These are phyloP conservation scores for Limnodromus scolopaceus DNA, from an alignment of 2,797 vertebrate genomes.

Conservation along the genomic window DNA sequence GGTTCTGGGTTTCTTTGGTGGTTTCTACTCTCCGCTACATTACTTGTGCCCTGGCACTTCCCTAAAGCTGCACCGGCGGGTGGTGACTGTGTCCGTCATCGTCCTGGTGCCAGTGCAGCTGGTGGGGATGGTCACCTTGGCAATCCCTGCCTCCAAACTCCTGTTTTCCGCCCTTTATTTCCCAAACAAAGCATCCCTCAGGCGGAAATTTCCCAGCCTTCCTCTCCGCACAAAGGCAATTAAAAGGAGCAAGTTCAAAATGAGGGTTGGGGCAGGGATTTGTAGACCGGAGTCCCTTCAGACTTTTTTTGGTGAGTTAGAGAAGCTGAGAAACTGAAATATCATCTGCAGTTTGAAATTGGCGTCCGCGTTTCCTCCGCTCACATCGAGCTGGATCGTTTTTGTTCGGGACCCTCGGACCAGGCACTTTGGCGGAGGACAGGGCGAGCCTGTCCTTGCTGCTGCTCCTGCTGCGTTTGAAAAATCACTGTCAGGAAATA, in stretches of 20 bases:
- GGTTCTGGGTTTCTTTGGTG: neutral
- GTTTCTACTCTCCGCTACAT: neutral
- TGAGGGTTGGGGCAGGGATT: conserved; percentile 21
- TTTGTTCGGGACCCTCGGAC: neutral
- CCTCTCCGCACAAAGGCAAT: conserved; percentile 36
- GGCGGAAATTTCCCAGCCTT: neutral
- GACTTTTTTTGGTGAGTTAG: neutral
- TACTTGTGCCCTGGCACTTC: neutral
- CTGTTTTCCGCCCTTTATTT: neutral
- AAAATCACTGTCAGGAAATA: conserved; percentile 21
- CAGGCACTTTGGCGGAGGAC: neutral
- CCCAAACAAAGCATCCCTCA: neutral
- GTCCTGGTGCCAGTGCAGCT: neutral
- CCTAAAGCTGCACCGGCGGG: neutral
- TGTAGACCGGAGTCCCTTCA: neutral
- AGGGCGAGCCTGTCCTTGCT: neutral
- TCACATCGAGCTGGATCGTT: fast-evolving
- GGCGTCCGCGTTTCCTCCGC: fast-evolving
- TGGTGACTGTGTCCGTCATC: neutral
- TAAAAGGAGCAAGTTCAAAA: conserved; percentile 43
- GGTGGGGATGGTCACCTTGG: neutral
- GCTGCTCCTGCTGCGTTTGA: neutral
- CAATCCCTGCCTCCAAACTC: neutral
- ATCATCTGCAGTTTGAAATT: neutral
- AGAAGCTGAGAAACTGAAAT: neutral